A percentile compares a stretch with the other conserved stretches of the same genome.
These are phyloP conservation scores for Sternotherus odoratus DNA, from an alignment of 2,797 vertebrate species.

Conservation along the genomic window DNA sequence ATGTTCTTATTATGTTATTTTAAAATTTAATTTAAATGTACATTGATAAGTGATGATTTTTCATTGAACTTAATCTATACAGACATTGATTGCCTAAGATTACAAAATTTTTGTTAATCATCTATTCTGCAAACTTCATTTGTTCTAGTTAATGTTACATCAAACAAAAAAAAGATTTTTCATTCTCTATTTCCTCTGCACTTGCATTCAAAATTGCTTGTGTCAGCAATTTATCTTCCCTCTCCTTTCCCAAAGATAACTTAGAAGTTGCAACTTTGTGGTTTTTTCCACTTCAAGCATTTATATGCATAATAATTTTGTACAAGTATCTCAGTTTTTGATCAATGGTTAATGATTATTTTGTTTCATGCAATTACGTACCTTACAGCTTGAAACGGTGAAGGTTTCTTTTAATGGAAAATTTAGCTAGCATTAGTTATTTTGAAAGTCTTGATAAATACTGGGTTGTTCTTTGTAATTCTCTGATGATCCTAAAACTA, in stretches of 20 bases:
- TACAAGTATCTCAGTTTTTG: not conserved
- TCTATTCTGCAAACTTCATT: not conserved
- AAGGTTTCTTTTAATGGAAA: constrained; percentile 11
- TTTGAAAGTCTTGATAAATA: constrained; percentile 46
- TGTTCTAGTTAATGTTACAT: not conserved
- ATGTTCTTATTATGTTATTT: too few relatives aligned
- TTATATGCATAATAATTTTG: not conserved
- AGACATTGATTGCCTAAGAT: not conserved
- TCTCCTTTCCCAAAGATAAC: not conserved
- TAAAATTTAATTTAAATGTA: not conserved
- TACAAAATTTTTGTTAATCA: not conserved
- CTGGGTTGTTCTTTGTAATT: not conserved
- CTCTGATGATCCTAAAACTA: constrained; percentile 28
- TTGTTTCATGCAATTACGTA: constrained; percentile 29
- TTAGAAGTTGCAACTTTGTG: not conserved
- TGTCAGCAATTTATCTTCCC: not conserved
- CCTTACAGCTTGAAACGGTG: constrained; percentile 9
- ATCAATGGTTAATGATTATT: constrained; percentile 19
- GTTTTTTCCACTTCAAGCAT: rapidly evolving
- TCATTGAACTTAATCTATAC: not conserved
- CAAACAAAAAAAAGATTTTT: not conserved
- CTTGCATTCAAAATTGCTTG: not conserved
- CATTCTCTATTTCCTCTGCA: not conserved
- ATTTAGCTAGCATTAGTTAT: constrained; percentile 43
- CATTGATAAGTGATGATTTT: not conserved